Conservation (phyloP, 1,140 invertebrate genomes). For the Lysiphlebus fabarum region DNA sequence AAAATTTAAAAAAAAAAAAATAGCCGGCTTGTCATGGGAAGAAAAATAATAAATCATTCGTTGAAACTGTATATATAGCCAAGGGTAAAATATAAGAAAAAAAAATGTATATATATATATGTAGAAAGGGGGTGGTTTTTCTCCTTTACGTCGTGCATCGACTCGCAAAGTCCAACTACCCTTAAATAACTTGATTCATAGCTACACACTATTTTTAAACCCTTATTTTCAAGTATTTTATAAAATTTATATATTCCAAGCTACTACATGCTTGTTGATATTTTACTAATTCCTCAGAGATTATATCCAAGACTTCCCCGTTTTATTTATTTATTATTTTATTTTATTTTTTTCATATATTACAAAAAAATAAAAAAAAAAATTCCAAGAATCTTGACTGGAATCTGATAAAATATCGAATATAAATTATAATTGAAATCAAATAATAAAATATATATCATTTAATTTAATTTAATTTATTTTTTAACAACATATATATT, state of each 20-base stretch:
- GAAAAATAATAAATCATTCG: slow-evolving; percentile 54
- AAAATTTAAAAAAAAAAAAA: slow-evolving; percentile 20
- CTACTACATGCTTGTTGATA: slow-evolving; percentile 38
- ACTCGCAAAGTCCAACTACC: slow-evolving; percentile 56
- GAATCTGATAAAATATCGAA: too few species aligned
- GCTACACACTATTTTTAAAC: slow-evolving; percentile 21
- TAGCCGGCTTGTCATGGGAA: slow-evolving; percentile 35
- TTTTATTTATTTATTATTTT: slow-evolving; percentile 16
- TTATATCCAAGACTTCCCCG: slow-evolving; percentile 27
- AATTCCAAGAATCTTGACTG: too few species aligned
- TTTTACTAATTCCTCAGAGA: slow-evolving; percentile 48
- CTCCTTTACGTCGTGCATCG: slow-evolving; percentile 42
- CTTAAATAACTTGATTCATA: slow-evolving; percentile 58
- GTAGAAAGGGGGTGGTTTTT: slow-evolving; percentile 31
- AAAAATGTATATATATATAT: slow-evolving; percentile 24
- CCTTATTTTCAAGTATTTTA: slow-evolving; percentile 16
- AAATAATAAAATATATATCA: too few species aligned
- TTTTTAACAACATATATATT: neutral
- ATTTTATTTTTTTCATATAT: too few species aligned
- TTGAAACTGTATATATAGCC: slow-evolving; percentile 32
- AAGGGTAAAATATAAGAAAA: slow-evolving; percentile 16
- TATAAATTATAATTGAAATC: too few species aligned
- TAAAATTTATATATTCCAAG: slow-evolving; percentile 11
- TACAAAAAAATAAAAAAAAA: too few species aligned
- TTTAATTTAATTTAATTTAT: too few species aligned